Evolutionary conservation across 2,113 vertebrate genomes (phyloP), one percentile per base, ranked within the genome.

Genomic region (Girardinichthys multiradiatus): DNA sequence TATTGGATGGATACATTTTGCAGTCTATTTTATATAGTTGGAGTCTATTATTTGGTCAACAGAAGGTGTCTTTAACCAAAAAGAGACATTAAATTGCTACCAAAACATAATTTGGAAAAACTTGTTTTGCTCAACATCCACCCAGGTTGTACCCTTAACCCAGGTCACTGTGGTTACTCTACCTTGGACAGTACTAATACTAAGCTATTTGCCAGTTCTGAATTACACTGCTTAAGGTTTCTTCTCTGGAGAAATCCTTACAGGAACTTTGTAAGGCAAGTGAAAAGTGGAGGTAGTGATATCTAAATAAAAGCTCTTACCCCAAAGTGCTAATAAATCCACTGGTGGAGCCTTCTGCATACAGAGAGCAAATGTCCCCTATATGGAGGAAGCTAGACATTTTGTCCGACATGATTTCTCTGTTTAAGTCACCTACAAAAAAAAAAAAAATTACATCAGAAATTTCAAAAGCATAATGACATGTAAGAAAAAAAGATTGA

Each of bases 331-430:
- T 99, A 93, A 99, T 99, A 91, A 99, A 99, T 90, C 98, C 98
- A 91, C 95, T 97, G 64, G 97, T 98, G 75, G 98, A 97, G 72
- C 98, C 97, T 81, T 99, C 98, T 2, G 98, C 97, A 84, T 99
- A 99, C 79, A 99, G 94, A 93, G 98, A 99, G 90, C 97, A 98
- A 85, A 99, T 96, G 95, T 99, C 98, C 93, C 98, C 98, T 54
- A 98, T 98, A 81, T 99, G 98, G 83, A 99, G 96, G 90, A 99
- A 99, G 90, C 98, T 99, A 77, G 98, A 99, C 96, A 99, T 98
- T 94, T 99, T 99, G 94, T 99, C 98, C 28, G 97, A 98, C 98
- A 99, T 99, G 92, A 92, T 94, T 84, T 90, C 82, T 92, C 90
- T 76, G 88, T 77, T 30, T 72, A 78, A 31, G 64, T 83, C 85